These are phyloP conservation scores for Equus quagga DNA, from an alignment of 2,113 vertebrate species.

Conservation along the genomic window DNA sequence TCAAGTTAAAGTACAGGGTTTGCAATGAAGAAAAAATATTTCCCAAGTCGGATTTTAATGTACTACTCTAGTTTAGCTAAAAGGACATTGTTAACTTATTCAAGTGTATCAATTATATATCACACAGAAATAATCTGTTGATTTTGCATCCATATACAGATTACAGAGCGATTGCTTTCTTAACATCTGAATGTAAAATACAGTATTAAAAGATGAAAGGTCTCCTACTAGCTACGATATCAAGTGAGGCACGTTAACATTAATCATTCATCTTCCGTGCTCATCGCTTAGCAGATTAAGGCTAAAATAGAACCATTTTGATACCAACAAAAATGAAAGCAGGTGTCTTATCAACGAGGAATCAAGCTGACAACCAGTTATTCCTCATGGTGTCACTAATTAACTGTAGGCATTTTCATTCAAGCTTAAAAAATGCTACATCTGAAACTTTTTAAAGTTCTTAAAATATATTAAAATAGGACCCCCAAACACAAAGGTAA, in stretches of 20 bases:
- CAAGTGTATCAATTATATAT: slow-evolving; percentile 11
- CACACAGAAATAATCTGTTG: slow-evolving; percentile 35
- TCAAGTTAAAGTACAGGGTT: background rate
- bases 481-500: background rate
- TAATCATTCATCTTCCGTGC: slow-evolving; percentile 74
- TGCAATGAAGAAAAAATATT: background rate
- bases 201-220: slow-evolving; percentile 54
- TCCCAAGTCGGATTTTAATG: background rate
- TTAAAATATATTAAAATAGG: background rate
- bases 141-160: slow-evolving; percentile 5
- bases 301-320: slow-evolving; percentile 59
- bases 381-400: slow-evolving; percentile 42
- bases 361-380: slow-evolving; percentile 58
- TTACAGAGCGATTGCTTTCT: slow-evolving; percentile 39
- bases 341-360: slow-evolving; percentile 72
- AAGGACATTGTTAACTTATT: slow-evolving; percentile 13
- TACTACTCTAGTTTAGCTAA: slow-evolving; percentile 25
- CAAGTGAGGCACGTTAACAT: slow-evolving; percentile 57
- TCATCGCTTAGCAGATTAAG: slow-evolving; percentile 63
- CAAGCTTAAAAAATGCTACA: background rate
- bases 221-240: slow-evolving; percentile 43
- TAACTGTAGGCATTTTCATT: slow-evolving; percentile 43
- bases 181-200: slow-evolving; percentile 53
- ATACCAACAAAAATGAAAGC: slow-evolving; percentile 62
- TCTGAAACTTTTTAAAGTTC: background rate